Evolutionary conservation across 2,888 invertebrate genomes (phyloP), one percentile per base, ranked within the genome.

Genomic region (Callimorpha dominula): DNA sequence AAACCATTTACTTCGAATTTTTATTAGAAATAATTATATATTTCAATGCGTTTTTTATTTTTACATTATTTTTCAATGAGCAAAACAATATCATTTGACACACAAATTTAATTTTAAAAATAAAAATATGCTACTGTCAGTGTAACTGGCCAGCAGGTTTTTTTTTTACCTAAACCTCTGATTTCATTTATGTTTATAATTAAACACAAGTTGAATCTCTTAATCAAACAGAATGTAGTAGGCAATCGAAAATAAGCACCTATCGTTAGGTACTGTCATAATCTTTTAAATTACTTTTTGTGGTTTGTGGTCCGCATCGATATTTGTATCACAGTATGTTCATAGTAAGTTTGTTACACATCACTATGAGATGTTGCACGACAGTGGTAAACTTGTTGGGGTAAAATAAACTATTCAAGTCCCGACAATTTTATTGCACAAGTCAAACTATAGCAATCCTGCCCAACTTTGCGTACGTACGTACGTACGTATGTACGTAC

Each of bases 81-180:
- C 54, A 42, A 57, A 54, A 43, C 14, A 54, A 68, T 57, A 43
- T 57, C 43, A 43, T 68, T 57, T 68, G 54, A 54, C 67, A 54
- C 7, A 50, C 17, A 49, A 50, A n/a, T 40, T 42, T 42, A 42
- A n/a, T 67, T 42, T 40, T 7, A 66, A 52, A 52, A 31, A 12
- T 20, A 57, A 43, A 67, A 12, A 8, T 54, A 57, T 43, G 4
- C 42, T 20, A n/a, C 4, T 54, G n/a, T 9, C 12, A 57, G 14
- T 67, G 40, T 57, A 42, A 54, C 20, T 43, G 43, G 67, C 67
- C 67, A 68, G 67, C 42, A 42, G 17, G 0, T 4, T n/a, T 67
- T n/a, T 5, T n/a, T 1, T 31, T 49, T 15, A 8, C 7, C 4
- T 31, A 14, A 14, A 60, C 31, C 31, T 31, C 60, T 14, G 60